Evolutionary conservation across 2,113 vertebrate genomes (phyloP).

Genomic region (Acrocephalus kingi): DNA sequence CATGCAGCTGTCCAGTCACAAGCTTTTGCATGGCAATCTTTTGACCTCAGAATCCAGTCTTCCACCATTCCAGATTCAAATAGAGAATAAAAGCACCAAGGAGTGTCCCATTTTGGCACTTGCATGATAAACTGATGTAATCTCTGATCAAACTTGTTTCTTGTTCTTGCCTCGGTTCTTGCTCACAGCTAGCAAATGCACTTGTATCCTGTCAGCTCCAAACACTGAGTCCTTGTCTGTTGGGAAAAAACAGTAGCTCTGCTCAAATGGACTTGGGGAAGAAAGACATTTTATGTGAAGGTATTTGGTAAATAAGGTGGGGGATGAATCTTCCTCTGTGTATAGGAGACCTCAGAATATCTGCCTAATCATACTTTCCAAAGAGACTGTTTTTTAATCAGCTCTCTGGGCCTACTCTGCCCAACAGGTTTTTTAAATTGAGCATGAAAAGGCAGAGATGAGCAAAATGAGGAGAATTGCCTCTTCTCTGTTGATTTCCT

Average conservation of each 20-base stretch:
- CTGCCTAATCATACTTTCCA: background rate
- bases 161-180: background rate
- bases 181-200: background rate
- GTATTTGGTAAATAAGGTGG: background rate
- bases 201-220: background rate
- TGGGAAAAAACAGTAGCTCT: background rate
- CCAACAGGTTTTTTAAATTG: background rate
- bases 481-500: conserved; percentile 21
- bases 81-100: background rate
- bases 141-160: background rate
- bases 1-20: background rate
- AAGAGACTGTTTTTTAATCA: background rate
- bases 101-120: background rate
- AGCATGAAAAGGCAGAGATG: conserved; percentile 17
- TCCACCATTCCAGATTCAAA: background rate
- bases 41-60: background rate
- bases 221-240: background rate
- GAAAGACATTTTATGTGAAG: background rate
- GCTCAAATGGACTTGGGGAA: background rate
- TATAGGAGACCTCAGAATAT: background rate
- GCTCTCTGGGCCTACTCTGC: background rate
- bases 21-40: background rate
- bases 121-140: background rate
- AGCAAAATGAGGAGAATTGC: background rate
- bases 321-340: background rate